Evolutionary conservation across 1,140 invertebrate genomes (phyloP), one percentile per base, ranked within the genome.

Genomic region (Listronotus oregonensis): DNA sequence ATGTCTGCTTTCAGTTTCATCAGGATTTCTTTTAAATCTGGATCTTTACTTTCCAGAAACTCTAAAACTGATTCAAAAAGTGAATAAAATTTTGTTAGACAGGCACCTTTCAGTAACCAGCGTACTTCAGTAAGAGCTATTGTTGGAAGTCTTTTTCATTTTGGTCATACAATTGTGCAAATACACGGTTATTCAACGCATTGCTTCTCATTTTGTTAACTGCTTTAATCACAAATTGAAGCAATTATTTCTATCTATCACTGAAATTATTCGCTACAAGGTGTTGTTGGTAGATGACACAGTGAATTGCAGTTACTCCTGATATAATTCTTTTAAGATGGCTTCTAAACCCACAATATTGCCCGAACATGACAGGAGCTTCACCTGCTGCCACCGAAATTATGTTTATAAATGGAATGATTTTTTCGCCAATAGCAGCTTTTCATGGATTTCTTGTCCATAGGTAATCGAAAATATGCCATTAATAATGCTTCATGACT

Each of bases 401-500:
- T 42, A 74, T 72, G 64, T 75, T 74, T 68, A 46, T 27, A 9
- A 71, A 58, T 44, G 70, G 64, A 66, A 69, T 65, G 69, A 57
- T 72, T 27, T 76, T 78, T 55, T 80, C 3, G 71, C 71, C 68
- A 79, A 79, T 34, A 76, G 67, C 51, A 80, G 49, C 71, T 78
- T 66, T 73, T 73, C 56, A 39, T 60, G 39, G 44, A 74, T 77
- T 78, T 79, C 58, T 75, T 80, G 9, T 74, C 54, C 63, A 70
- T 79, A 71, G 79, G n/a, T n/a, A 50, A 73, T 50, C 71, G 60
- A 63, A 80, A 71, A 74, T 76, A 78, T 66, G 75, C 69, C 67
- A 80, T 74, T 70, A 80, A 74, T 71, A 79, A n/a, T n/a, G n/a
- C n/a, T n/a, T n/a, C n/a, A 74, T 74, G 78, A 68, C 52, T 68